Percentiles rank a stretch among this genome's conserved stretches.
These are phyloP conservation scores for Phyllotis vaccarum DNA, from an alignment of 2,797 vertebrate genomes.

Conservation along the genomic window DNA sequence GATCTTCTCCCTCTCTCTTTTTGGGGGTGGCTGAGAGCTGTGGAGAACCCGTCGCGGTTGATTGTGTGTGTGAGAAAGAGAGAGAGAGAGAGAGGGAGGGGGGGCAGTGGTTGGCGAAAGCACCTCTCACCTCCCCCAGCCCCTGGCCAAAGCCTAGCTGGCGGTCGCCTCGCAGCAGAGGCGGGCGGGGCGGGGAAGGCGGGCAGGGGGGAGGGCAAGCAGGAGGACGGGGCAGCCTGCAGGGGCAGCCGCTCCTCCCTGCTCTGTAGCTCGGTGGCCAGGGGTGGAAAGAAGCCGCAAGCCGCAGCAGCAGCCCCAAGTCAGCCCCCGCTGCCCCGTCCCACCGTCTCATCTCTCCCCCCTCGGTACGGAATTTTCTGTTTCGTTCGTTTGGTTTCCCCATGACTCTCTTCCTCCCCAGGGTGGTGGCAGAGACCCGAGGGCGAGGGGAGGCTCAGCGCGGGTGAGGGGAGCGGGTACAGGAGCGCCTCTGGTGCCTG, in stretches of 20 bases:
- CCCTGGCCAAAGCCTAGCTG: neutral
- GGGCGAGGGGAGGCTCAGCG: neutral
- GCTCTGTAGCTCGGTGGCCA: constrained; percentile 63
- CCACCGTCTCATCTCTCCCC: constrained; percentile 76
- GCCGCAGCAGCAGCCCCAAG: constrained; percentile 50
- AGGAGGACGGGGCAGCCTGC: constrained; percentile 62
- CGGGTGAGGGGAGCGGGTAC: constrained; percentile 5
- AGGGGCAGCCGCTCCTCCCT: constrained; percentile 69
- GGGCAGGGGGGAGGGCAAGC: constrained; percentile 53
- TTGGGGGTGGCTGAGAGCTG: constrained; percentile 62
- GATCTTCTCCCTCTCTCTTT: constrained; percentile 48
- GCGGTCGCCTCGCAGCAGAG: neutral
- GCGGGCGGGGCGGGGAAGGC: constrained; percentile 51
- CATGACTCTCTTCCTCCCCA: neutral
- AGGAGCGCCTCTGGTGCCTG: neutral
- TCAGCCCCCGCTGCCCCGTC: constrained; percentile 66
- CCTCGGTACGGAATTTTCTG: constrained; percentile 80
- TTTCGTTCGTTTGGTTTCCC: constrained; percentile 73
- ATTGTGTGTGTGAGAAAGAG: neutral
- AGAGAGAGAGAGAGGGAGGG: neutral
- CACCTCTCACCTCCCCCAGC: constrained; percentile 72
- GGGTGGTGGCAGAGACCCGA: constrained; percentile 56
- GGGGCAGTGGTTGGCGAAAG: neutral
- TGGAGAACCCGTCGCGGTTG: constrained; percentile 65
- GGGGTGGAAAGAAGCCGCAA: constrained; percentile 69